A percentile compares a stretch with the other conserved stretches of the same genome.
Evolutionary conservation across 2,888 invertebrate genomes (phyloP).

Genomic region (Tetranychus truncatus): DNA sequence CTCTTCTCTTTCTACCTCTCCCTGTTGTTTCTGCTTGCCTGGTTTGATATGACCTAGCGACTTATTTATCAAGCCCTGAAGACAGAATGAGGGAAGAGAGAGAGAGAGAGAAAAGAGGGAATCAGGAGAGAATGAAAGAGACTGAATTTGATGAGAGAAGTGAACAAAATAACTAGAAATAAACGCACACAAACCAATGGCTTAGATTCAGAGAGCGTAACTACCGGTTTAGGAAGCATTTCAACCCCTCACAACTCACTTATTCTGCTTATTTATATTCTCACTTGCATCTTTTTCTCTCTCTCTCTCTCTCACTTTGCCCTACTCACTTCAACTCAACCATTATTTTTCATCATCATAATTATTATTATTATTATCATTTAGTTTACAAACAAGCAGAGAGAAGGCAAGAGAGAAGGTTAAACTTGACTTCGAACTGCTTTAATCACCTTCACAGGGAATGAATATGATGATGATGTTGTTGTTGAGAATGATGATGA

Average conservation of each 20-base stretch:
- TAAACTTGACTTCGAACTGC: background rate
- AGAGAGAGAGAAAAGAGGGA: background rate
- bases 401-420: too few species aligned
- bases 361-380: too few species aligned
- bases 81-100: background rate
- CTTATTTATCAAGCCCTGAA: background rate
- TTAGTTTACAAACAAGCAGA: too few species aligned
- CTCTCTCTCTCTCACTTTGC: background rate
- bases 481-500: background rate
- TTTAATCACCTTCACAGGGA: background rate
- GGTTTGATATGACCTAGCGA: background rate
- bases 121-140: background rate
- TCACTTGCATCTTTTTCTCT: background rate
- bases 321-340: background rate
- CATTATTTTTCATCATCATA: too few species aligned
- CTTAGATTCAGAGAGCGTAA: background rate
- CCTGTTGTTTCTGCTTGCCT: background rate
- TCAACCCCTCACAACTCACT: background rate
- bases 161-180: too few species aligned
- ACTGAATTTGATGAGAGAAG: background rate
- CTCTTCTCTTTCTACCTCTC: constrained; percentile 6
- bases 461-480: background rate
- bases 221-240: background rate
- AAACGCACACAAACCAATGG: background rate
- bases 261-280: background rate